Evolutionary conservation across 2,113 vertebrate genomes (phyloP).

Genomic region (Micronycteris hirsuta): DNA sequence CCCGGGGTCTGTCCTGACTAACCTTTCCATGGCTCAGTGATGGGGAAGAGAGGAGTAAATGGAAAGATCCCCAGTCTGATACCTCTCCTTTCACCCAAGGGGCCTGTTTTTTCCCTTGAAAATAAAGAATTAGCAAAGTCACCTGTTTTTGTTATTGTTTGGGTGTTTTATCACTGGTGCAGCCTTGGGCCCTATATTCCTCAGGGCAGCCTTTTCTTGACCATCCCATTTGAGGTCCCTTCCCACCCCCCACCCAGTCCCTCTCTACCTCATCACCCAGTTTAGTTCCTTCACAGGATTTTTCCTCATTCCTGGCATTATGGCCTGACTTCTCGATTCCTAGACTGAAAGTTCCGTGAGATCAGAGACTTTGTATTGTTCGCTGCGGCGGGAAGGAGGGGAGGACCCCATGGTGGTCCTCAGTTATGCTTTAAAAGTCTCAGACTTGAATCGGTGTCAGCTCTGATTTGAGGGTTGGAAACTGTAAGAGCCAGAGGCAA

Average conservation of each 20-base stretch:
- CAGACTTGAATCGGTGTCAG: neutral
- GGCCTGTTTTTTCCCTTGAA: neutral
- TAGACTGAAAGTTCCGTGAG: neutral
- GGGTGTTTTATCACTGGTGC: neutral
- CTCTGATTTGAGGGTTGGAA: neutral
- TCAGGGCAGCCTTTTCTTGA: neutral
- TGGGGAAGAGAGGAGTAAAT: neutral
- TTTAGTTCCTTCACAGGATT: neutral
- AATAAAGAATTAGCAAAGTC: neutral
- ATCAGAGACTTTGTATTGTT: neutral
- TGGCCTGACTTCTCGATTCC: neutral
- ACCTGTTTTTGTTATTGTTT: neutral
- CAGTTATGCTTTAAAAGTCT: neutral
- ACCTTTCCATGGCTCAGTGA: neutral
- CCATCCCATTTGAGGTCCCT: neutral
- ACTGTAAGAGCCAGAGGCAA: neutral
- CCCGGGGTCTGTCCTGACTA: neutral
- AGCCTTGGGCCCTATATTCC: neutral
- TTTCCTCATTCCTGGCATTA: neutral
- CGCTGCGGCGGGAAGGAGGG: neutral
- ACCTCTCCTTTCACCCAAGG: neutral
- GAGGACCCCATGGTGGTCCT: neutral
- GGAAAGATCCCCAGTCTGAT: neutral
- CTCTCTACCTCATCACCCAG: neutral
- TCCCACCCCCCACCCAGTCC: rapidly evolving